Evolutionary conservation across 2,113 vertebrate species (phyloP).

Genomic region (Saguinus midas): DNA sequence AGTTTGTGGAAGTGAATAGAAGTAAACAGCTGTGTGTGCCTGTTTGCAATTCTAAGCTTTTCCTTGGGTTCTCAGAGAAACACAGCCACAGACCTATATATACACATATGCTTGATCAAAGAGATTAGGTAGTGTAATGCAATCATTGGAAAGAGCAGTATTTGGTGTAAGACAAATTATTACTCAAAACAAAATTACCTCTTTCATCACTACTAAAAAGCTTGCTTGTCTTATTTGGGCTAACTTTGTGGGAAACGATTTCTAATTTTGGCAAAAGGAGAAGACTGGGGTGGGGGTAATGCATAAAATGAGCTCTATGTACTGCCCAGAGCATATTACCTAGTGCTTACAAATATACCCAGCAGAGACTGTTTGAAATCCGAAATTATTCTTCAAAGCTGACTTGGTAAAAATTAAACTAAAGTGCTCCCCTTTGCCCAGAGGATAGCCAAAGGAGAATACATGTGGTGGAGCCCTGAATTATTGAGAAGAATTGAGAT

Average conservation of each 20-base stretch:
- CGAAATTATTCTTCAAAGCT: neutral
- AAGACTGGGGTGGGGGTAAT: neutral
- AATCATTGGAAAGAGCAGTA: neutral
- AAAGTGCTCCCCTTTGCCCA: neutral
- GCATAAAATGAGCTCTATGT: neutral
- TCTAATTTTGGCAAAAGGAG: slow-evolving; percentile 43
- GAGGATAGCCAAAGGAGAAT: neutral
- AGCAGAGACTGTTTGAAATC: neutral
- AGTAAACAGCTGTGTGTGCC: neutral
- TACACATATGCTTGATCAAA: slow-evolving; percentile 2
- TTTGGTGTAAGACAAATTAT: slow-evolving; percentile 32
- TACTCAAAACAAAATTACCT: slow-evolving; percentile 33
- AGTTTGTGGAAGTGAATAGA: neutral
- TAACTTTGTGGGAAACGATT: slow-evolving; percentile 24
- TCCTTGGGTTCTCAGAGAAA: neutral
- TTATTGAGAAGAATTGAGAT: neutral
- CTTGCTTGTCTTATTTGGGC: slow-evolving; percentile 16
- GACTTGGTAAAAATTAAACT: slow-evolving; percentile 47
- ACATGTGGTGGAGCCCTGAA: neutral
- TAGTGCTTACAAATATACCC: neutral
- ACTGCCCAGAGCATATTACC: neutral
- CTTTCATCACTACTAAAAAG: slow-evolving; percentile 53
- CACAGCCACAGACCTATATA: neutral
- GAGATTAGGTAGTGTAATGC: neutral
- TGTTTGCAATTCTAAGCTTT: neutral